These are phyloP conservation scores for Tapirus indicus DNA, from an alignment of 2,797 vertebrate genomes.

Conservation along the genomic window DNA sequence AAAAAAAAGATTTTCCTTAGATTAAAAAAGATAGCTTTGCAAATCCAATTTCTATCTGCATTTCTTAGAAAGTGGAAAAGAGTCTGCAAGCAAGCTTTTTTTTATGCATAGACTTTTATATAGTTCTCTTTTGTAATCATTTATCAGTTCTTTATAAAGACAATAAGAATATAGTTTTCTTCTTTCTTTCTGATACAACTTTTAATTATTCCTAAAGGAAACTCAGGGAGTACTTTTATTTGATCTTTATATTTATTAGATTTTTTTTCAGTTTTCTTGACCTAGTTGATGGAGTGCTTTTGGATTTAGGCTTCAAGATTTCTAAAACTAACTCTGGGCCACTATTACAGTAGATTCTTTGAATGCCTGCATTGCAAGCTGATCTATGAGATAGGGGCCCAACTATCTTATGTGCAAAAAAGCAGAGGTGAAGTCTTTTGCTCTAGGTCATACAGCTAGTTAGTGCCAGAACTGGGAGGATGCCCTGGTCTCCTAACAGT, in stretches of 20 bases:
- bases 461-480: neutral
- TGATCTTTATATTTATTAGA: neutral
- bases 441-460: neutral
- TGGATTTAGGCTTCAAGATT: neutral
- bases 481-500: neutral
- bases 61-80: conserved; percentile 14
- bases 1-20: neutral
- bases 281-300: neutral
- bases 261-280: neutral
- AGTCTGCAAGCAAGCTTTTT: neutral
- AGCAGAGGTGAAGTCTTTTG: neutral
- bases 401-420: neutral
- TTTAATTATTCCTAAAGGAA: conserved; percentile 34
- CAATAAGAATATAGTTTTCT: neutral
- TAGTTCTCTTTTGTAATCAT: neutral
- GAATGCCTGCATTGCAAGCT: neutral
- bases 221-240: neutral
- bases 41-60: neutral
- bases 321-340: neutral
- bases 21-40: neutral
- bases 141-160: neutral
- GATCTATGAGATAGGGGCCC: neutral
- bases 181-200: neutral
- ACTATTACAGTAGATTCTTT: neutral
- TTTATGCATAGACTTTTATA: neutral